Conservation (phyloP, 2,797 vertebrate genomes). For the Neosilurus hyrtlii region DNA sequence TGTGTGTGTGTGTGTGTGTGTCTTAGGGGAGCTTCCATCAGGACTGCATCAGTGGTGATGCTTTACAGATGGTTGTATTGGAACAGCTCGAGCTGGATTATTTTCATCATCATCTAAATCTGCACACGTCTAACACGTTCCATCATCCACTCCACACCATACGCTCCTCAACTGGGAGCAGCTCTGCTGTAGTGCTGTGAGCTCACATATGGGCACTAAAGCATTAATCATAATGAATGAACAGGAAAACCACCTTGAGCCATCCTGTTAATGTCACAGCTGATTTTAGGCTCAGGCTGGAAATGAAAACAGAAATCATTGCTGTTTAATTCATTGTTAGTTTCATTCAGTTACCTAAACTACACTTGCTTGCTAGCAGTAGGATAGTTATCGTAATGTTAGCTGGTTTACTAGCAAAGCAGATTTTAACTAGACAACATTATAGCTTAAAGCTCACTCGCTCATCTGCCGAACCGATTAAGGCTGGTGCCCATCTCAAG, state of each 20-base stretch:
- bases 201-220: not conserved
- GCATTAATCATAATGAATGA: not conserved
- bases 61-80: constrained; percentile 38
- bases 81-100: not conserved
- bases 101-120: constrained; percentile 20
- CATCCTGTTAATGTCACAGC: too few species aligned
- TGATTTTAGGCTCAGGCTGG: not conserved
- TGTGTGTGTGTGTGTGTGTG: constrained; percentile 8
- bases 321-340: not conserved
- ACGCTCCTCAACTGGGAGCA: not conserved
- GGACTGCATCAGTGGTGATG: constrained; percentile 37
- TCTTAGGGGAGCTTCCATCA: constrained; percentile 23
- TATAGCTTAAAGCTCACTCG: not conserved
- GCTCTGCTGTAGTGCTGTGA: not conserved
- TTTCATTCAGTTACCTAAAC: not conserved
- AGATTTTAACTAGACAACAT: not conserved
- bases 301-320: not conserved
- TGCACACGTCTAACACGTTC: not conserved
- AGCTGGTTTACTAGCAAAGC: not conserved
- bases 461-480: not conserved
- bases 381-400: not conserved
- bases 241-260: not conserved
- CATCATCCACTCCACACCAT: not conserved
- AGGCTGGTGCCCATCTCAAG: too few species aligned
- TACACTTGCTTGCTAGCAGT: not conserved